phyloP scores from a whole-genome alignment of 2,888 invertebrate genomes.

The Neoascia interrupta region DNA sequence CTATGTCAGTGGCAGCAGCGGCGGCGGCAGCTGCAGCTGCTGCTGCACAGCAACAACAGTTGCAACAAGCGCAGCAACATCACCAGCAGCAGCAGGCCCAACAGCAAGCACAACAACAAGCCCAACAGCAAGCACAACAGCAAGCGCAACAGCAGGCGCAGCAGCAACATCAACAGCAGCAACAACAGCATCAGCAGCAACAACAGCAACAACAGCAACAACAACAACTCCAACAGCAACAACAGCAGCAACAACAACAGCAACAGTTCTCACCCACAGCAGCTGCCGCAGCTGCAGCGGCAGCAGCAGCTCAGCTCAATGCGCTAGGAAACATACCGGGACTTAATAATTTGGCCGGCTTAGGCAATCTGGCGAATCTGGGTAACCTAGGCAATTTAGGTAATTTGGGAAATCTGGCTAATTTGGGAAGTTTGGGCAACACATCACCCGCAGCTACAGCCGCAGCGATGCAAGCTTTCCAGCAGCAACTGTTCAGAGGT shows the following conservation, averaged over 20 bases:
- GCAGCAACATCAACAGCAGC: constrained; percentile 72
- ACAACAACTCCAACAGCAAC: constrained; percentile 70
- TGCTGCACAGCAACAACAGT: constrained; percentile 68
- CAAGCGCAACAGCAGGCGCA: constrained; percentile 73
- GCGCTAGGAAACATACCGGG: constrained; percentile 77
- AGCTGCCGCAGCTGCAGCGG: constrained; percentile 73
- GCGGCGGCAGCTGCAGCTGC: constrained; percentile 66
- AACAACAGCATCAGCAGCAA: constrained; percentile 75
- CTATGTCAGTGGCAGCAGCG: constrained; percentile 74
- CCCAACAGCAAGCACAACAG: constrained; percentile 71
- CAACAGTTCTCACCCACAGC: constrained; percentile 76
- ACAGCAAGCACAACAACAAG: constrained; percentile 73
- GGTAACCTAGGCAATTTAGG: constrained; percentile 73
- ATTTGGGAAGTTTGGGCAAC: constrained; percentile 76
- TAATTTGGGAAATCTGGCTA: constrained; percentile 76
- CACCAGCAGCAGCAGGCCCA: constrained; percentile 72
- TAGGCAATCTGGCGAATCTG: constrained; percentile 75
- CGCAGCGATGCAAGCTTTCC: constrained; percentile 90
- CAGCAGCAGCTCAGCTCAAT: constrained; percentile 80
- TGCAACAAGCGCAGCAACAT: constrained; percentile 71
- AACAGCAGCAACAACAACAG: constrained; percentile 76
- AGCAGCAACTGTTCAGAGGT: constrained; percentile 92
- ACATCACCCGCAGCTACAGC: constrained; percentile 81
- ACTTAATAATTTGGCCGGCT: constrained; percentile 76
- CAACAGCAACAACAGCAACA: constrained; percentile 70